phyloP scores from a whole-genome alignment of 1,140 invertebrate genomes.

The Mizuhopecten yessoensis region DNA sequence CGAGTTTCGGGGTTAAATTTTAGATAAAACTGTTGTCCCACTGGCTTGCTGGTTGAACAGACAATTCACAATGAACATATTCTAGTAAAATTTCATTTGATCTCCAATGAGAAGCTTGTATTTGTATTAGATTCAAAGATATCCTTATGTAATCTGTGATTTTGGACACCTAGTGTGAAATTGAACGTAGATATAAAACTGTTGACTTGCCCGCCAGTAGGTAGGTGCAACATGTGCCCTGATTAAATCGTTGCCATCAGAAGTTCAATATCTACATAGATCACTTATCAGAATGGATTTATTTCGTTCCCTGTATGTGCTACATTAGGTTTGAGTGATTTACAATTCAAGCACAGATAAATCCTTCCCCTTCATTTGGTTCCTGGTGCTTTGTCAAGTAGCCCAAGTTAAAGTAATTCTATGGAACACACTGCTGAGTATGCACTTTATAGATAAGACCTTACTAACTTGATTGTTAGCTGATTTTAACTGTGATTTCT shows the following conservation, averaged over 20 bases:
- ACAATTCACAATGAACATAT: neutral
- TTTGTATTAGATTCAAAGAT: neutral
- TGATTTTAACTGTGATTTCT: no score
- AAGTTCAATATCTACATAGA: neutral
- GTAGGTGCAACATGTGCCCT: neutral
- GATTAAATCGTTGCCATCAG: neutral
- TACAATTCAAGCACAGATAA: neutral
- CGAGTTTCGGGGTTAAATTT: neutral
- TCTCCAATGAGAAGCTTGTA: neutral
- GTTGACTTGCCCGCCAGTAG: neutral
- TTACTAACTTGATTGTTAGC: no score
- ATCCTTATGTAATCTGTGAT: neutral
- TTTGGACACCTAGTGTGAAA: neutral
- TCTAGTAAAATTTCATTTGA: neutral
- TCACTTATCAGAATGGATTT: neutral
- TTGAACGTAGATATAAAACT: conserved; percentile 11
- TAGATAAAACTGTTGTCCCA: neutral
- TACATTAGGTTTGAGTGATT: neutral
- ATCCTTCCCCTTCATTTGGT: neutral
- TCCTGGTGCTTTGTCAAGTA: neutral
- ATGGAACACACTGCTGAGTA: neutral
- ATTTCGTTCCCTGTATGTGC: neutral
- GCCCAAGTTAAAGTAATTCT: neutral
- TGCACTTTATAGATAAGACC: no score
- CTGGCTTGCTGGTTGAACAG: neutral